A percentile compares a stretch with the other conserved stretches of the same genome.
Conservation (phyloP, 1,140 invertebrate genomes). For the Saccostrea glomerata region DNA sequence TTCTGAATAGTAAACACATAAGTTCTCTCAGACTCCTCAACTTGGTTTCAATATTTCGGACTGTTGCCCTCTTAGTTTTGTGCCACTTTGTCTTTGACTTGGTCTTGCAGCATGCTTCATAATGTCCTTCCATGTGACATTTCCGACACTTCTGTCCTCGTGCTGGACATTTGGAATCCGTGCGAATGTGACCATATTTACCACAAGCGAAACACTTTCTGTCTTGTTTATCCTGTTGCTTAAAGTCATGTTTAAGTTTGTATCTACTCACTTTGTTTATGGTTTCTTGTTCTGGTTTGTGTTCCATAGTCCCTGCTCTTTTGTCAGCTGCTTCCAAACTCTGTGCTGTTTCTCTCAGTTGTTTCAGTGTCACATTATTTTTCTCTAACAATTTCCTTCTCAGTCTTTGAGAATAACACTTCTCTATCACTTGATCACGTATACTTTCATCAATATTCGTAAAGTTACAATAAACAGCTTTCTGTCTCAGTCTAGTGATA, state of each 20-base stretch:
- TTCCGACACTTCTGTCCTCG: constrained; percentile 36
- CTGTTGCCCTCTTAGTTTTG: not conserved
- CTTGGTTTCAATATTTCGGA: not conserved
- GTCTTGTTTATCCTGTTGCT: not conserved
- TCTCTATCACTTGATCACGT: constrained; percentile 58
- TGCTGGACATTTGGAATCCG: constrained; percentile 44
- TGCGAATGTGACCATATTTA: constrained; percentile 17
- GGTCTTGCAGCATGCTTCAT: constrained; percentile 43
- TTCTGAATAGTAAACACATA: constrained; percentile 18
- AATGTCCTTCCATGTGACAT: constrained; percentile 49
- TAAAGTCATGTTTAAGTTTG: not conserved
- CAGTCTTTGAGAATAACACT: constrained; percentile 49
- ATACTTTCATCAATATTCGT: constrained; percentile 50
- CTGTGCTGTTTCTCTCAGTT: constrained; percentile 49
- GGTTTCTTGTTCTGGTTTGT: not conserved
- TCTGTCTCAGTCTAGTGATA: constrained; percentile 50
- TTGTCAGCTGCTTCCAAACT: constrained; percentile 47
- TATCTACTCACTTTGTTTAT: constrained; percentile 3
- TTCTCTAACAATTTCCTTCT: constrained; percentile 53
- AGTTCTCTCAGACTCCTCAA: not conserved
- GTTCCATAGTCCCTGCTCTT: constrained; percentile 50
- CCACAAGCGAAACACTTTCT: constrained; percentile 47
- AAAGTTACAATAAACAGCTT: constrained; percentile 55
- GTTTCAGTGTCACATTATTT: constrained; percentile 41
- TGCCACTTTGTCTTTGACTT: constrained; percentile 13